Percentiles rank a stretch among this genome's conserved stretches.
phyloP scores from a whole-genome alignment of 2,888 invertebrate genomes.

The Lithophane leautieri region DNA sequence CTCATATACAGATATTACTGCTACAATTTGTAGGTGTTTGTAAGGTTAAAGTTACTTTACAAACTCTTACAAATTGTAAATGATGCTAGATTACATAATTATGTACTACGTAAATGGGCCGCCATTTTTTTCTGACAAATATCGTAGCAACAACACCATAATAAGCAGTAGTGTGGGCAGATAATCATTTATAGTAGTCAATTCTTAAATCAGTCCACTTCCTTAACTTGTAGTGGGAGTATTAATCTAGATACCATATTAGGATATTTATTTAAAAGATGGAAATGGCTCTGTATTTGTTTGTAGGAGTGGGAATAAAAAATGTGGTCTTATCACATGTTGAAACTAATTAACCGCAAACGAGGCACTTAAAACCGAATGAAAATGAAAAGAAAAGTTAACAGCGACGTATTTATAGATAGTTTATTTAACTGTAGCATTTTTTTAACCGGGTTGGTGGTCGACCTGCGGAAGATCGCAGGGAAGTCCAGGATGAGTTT shows the following conservation, averaged over 20 bases:
- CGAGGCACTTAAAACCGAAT: background rate
- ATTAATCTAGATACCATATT: constrained; percentile 43
- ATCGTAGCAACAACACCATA: constrained; percentile 25
- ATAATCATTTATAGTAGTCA: constrained; percentile 23
- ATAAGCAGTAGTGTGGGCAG: constrained; percentile 44
- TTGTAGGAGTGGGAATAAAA: too few species aligned
- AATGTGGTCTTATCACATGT: background rate
- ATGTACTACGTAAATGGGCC: constrained; percentile 27
- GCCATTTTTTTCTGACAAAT: constrained; percentile 43
- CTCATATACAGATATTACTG: background rate
- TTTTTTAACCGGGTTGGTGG: background rate
- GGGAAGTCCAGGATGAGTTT: too few species aligned
- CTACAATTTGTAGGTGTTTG: too few species aligned
- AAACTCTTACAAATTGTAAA: constrained; percentile 22
- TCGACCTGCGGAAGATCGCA: too few species aligned
- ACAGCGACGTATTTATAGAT: background rate
- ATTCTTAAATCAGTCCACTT: constrained; percentile 47
- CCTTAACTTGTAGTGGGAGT: constrained; percentile 33
- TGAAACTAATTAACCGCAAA: background rate
- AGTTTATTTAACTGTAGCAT: background rate
- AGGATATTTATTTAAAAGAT: constrained; percentile 28
- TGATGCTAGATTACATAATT: background rate
- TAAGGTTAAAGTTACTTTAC: background rate
- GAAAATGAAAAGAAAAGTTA: background rate
- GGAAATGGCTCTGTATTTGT: constrained; percentile 13